Percentiles rank a stretch among this genome's conserved stretches.
Conservation (phyloP, 2,797 vertebrate species). For the Coregonus sp. region DNA sequence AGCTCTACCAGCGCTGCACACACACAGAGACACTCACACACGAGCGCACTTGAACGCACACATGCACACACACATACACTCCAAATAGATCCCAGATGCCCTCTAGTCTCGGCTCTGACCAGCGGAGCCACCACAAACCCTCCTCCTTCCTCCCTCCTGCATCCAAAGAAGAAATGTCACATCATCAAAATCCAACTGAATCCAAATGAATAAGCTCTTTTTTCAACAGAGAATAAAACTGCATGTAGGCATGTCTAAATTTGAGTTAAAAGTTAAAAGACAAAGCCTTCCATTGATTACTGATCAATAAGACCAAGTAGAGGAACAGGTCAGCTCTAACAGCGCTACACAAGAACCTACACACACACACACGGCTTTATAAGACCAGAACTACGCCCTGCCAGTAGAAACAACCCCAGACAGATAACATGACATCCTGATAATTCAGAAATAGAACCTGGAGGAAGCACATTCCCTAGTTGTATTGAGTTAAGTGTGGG, state of each 20-base stretch:
- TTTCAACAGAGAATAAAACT: not conserved
- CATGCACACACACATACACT: not conserved
- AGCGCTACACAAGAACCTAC: not conserved
- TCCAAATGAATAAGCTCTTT: too few relatives aligned
- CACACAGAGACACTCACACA: not conserved
- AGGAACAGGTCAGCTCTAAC: too few relatives aligned
- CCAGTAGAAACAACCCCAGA: conserved; percentile 1
- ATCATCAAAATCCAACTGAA: conserved; percentile 7
- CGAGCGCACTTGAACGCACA: not conserved
- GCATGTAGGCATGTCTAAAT: not conserved
- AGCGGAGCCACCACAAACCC: conserved; percentile 5
- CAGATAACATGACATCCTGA: conserved; percentile 36
- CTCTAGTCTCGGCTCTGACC: conserved; percentile 3
- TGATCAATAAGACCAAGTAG: not conserved
- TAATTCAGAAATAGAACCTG: conserved; percentile 45
- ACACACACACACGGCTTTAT: not conserved
- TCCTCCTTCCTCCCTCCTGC: not conserved
- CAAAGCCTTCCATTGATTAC: too few relatives aligned
- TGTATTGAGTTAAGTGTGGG: too few relatives aligned
- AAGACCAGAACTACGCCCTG: not conserved
- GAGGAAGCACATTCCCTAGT: conserved; percentile 49
- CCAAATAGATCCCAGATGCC: conserved; percentile 31
- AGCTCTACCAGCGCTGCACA: conserved; percentile 23
- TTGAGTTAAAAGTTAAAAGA: not conserved
- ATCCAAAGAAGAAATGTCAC: not conserved